Evolutionary conservation across 2,888 invertebrate genomes (phyloP).

Genomic region (Cryptus armator): DNA sequence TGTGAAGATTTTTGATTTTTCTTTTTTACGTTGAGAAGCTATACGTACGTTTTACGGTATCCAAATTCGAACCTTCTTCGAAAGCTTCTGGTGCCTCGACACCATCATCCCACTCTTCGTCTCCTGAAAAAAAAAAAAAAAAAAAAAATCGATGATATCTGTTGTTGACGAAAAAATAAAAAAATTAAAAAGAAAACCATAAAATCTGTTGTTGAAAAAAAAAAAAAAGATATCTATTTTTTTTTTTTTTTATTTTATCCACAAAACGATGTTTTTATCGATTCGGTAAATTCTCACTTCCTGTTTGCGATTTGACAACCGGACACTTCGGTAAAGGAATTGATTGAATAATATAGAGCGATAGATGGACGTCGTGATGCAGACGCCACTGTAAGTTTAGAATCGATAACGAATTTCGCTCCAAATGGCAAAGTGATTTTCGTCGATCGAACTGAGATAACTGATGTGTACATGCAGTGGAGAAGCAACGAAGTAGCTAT

Average conservation of each 20-base stretch:
- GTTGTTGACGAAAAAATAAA: too few species aligned
- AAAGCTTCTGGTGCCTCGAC: slow-evolving; percentile 78
- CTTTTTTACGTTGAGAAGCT: not conserved
- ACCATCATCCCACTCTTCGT: slow-evolving; percentile 82
- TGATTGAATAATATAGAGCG: not conserved
- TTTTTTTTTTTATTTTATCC: too few species aligned
- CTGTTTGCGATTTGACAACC: not conserved
- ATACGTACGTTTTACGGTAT: slow-evolving; percentile 78
- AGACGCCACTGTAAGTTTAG: slow-evolving; percentile 19
- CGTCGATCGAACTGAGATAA: slow-evolving; percentile 14
- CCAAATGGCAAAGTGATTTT: slow-evolving; percentile 41
- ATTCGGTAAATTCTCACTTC: not conserved
- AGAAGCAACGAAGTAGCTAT: not conserved
- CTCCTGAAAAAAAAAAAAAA: slow-evolving; percentile 76
- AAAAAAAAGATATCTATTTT: not conserved
- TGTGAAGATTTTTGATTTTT: not conserved
- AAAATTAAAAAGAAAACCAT: too few species aligned
- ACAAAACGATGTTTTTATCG: too few species aligned
- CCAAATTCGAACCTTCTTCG: slow-evolving; percentile 78
- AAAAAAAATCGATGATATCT: slow-evolving; percentile 59
- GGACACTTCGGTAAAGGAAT: slow-evolving; percentile 24
- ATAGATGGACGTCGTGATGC: slow-evolving; percentile 1
- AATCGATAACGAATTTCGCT: slow-evolving; percentile 46
- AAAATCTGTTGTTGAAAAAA: too few species aligned
- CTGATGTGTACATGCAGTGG: not conserved